Base-by-base conservation (phyloP, 2,888 invertebrate species). In the Linyphia triangularis region DNA sequence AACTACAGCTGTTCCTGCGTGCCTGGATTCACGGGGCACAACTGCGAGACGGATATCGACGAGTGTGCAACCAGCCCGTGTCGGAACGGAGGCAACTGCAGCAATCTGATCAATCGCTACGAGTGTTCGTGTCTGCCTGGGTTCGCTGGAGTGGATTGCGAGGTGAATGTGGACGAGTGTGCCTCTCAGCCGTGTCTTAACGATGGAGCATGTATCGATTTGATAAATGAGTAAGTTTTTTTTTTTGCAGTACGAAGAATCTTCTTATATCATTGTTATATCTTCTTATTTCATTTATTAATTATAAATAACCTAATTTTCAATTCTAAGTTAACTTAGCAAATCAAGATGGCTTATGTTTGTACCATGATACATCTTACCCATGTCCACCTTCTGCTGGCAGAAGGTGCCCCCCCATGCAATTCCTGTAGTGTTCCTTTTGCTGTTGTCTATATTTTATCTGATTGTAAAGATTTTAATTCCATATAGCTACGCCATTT, bases 41-140 rank as follows among this genome's bases (percentile, higher is more conserved):
- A 96, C 33, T 98, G 98, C 92, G 97, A 98, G 92, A 94, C 95
- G 0, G 96, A 98, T 92, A 96, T 98, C 72, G 97, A 98, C 92
- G 98, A 99, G 92, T 98, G 98, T 92, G 95, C 95, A 0, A 95
- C 95, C 75, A 96, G 96, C 93, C 97, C 97, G 0, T 98, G 98
- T 92, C 94, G 95, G 85, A 97, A 97, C 92, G 96, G 96, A 7
- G 98, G 98, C 26, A 96, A 96, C 24, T 99, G 99, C 93, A 96
- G 96, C 81, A 95, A 99, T 93, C 98, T 98, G 92, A 98, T 98
- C 88, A 97, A 98, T 91, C 97, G 97, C 0, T 98, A 97, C 93
- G 97, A 97, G 0, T 98, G 98, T 92, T 96, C 96, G 0, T 98
- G 98, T 91, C 96, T 96, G 0, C 94, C 96, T 3, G 98, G 90